A percentile compares a stretch with the other conserved stretches of the same genome.
Evolutionary conservation across 2,888 invertebrate species (phyloP).

Genomic region (Stenodema calcarata): DNA sequence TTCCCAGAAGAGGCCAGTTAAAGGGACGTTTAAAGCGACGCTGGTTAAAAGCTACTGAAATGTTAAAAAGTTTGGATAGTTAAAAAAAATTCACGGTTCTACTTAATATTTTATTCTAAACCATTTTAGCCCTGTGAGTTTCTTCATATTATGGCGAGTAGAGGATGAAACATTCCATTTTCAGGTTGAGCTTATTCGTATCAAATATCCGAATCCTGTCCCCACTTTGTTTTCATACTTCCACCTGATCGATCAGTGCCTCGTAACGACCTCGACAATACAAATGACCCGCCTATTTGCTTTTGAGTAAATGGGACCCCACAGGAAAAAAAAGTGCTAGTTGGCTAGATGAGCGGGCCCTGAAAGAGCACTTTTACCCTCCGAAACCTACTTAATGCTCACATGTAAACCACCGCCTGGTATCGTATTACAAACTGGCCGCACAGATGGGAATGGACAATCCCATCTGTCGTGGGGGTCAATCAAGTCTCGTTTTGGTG

Average conservation of each 20-base stretch:
- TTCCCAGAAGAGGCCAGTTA: too few relatives aligned
- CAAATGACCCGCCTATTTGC: slow-evolving; percentile 12
- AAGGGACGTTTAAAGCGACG: too few relatives aligned
- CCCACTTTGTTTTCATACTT: too few relatives aligned
- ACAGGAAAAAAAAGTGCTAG: slow-evolving; percentile 9
- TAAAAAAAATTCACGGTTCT: too few relatives aligned
- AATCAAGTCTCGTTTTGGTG: slow-evolving; percentile 30
- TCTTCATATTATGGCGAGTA: too few relatives aligned
- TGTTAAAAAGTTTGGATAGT: too few relatives aligned
- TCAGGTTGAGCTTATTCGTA: too few relatives aligned
- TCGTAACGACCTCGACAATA: slow-evolving; percentile 12
- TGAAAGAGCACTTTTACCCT: slow-evolving; percentile 20
- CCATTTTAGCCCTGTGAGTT: too few relatives aligned
- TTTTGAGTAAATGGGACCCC: slow-evolving; percentile 18
- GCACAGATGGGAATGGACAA: slow-evolving; percentile 14
- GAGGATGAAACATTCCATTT: too few relatives aligned
- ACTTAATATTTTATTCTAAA: too few relatives aligned
- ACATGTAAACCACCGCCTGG: slow-evolving; percentile 11
- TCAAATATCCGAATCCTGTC: too few relatives aligned
- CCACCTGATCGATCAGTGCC: neutral
- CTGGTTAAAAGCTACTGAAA: too few relatives aligned
- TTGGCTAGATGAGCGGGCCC: slow-evolving; percentile 23
- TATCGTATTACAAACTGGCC: neutral
- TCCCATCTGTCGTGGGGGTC: slow-evolving; percentile 13
- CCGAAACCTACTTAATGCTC: slow-evolving; percentile 16